These are phyloP conservation scores for Tipula helvola DNA, from an alignment of 2,888 invertebrate genomes.

Conservation along the genomic window DNA sequence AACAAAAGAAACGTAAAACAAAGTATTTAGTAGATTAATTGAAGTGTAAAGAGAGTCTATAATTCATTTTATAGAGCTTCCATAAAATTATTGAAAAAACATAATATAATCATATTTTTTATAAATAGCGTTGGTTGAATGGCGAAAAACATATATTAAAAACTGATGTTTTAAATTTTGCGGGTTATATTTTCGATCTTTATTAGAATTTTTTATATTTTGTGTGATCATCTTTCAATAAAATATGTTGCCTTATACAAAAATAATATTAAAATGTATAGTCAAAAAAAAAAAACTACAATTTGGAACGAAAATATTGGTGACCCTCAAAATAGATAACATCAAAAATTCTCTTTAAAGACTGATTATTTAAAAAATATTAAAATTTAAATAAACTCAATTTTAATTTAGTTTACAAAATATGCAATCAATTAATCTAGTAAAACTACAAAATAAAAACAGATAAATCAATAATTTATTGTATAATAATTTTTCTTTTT, in stretches of 20 bases:
- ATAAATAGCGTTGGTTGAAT: not conserved
- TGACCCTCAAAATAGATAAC: conserved; percentile 4
- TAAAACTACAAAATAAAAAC: conserved; percentile 4
- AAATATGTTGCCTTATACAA: not conserved
- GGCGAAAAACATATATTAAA: not conserved
- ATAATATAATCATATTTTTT: not conserved
- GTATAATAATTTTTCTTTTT: not conserved
- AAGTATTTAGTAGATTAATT: conserved; percentile 4
- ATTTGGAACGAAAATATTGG: not conserved
- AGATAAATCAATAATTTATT: conserved; percentile 4
- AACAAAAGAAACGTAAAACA: not conserved
- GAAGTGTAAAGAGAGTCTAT: not conserved
- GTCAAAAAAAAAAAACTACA: not conserved
- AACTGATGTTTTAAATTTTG: not conserved
- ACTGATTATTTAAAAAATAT: not conserved
- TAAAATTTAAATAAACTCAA: not conserved
- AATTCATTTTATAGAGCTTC: not conserved
- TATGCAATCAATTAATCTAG: conserved; percentile 4
- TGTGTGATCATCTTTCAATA: not conserved
- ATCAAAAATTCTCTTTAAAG: not conserved
- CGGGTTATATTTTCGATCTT: not conserved
- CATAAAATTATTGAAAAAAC: not conserved
- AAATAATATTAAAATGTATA: not conserved
- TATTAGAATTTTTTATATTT: not conserved
- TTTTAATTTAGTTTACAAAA: not conserved